Evolutionary conservation across 2,888 invertebrate species (phyloP), one percentile per base, ranked within the genome.

Genomic region (Vanessa cardui): DNA sequence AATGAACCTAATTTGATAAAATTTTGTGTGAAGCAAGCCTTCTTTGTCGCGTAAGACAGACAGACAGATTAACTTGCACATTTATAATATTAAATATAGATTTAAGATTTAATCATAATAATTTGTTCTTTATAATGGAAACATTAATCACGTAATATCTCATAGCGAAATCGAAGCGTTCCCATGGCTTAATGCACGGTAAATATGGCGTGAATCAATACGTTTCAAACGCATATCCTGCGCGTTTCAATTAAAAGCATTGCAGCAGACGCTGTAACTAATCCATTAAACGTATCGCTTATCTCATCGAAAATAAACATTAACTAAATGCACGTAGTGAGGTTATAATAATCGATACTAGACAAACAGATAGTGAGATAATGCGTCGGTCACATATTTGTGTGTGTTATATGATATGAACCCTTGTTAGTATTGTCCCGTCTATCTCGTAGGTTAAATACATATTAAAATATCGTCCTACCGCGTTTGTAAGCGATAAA

Each of bases 141-240:
- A 54, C 31, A 31, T 54, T 54, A 54, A 54, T 54, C 52, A 54
- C n/a, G 31, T 54, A 54, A 54, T 54, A 54, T 31, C 26, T 56
- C n/a, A 18, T 56, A 39, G 33, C 39, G 20, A 9, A 56, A 56
- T 56, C 33, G 33, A 5, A 52, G 16, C 9, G 12, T 18, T 39
- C 56, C 56, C 33, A 39, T 18, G 33, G n/a, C 52, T 15, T 16
- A 26, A 26, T 26, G n/a, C n/a, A 18, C 33, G n/a, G 54, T 61
- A 47, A 66, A 66, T 66, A 61, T 60, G 21, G 33, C 54, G 62
- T 46, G 62, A 62, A 66, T 70, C 64, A 64, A 70, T 68, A 64
- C 20, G 58, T 46, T 54, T 66, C 33, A 62, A 61, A 67, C 58
- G 54, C 62, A 44, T 66, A 69, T 67, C 64, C 67, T 62, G 68